Evolutionary conservation across 2,888 invertebrate species (phyloP), one percentile per base, ranked within the genome.

Genomic region (Autographa gamma): DNA sequence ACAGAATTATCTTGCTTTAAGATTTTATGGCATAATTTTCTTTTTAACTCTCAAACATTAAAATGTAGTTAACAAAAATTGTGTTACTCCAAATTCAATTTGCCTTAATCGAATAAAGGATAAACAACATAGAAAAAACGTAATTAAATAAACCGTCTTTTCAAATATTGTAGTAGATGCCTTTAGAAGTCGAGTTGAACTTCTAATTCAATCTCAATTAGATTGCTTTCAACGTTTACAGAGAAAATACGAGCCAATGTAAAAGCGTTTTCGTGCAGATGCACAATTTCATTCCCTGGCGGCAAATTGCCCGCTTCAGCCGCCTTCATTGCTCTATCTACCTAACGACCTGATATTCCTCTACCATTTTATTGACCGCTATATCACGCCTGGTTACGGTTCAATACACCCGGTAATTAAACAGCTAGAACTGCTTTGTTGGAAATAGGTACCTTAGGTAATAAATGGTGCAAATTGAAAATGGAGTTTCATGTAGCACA

Each of bases 251-350:
- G 66, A 59, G 61, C 38, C 62, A 61, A 61, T 73, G 59, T 77
- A 75, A 80, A 81, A 76, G 71, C 78, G 61, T 80, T 80, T 76
- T 72, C 74, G 76, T 76, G 74, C 79, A 82, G 79, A 80, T 80
- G 82, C 82, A 82, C 80, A 82, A 80, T 80, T 80, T 72, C 67
- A 81, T 77, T 77, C 63, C 66, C 69, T 61, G 66, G 48, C 72
- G 73, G 77, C 60, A 78, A 85, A 84, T 85, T 85, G 78, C 81
- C 73, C 69, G 71, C 72, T 65, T 75, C 61, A 63, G 73, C 75
- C 66, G 73, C 75, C 66, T 74, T 71, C 69, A 66, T 71, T 73
- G 62, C 59, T 73, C 74, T 70, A 69, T 73, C 79, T 71, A 69
- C 60, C 58, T 78, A 81, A 78, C 75, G 72, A 72, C 59, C 74